A percentile compares a stretch with the other conserved stretches of the same genome.
phyloP scores from a whole-genome alignment of 2,888 invertebrate genomes.

The Gymnocheta viridis region DNA sequence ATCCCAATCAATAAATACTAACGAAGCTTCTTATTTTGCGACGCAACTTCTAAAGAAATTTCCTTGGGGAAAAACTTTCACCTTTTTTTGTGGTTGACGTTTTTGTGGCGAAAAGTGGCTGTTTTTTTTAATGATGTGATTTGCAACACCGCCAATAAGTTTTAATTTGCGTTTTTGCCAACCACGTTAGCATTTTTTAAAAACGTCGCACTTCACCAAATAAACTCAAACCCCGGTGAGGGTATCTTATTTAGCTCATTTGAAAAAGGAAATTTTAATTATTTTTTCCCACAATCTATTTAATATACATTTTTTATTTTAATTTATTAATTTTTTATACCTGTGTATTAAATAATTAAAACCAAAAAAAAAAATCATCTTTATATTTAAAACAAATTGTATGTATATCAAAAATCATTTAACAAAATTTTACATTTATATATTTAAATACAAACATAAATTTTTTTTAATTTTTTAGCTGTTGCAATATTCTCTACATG shows the following conservation, averaged over 20 bases:
- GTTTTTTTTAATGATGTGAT: too few relatives aligned
- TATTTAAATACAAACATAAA: conserved; percentile 55
- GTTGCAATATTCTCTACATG: conserved; percentile 67
- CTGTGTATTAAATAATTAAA: conserved; percentile 40
- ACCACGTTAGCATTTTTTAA: too few relatives aligned
- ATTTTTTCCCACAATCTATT: conserved; percentile 19
- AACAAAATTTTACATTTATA: conserved; percentile 61
- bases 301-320: conserved; percentile 18
- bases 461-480: conserved; percentile 63
- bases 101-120: too few relatives aligned
- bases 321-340: conserved; percentile 49
- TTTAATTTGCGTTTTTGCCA: too few relatives aligned
- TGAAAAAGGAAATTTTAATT: conserved; percentile 23
- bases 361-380: conserved; percentile 30
- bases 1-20: neutral
- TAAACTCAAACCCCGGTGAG: too few relatives aligned
- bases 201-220: too few relatives aligned
- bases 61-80: neutral
- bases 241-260: conserved; percentile 17
- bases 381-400: conserved; percentile 60
- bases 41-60: neutral
- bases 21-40: neutral
- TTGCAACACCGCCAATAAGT: too few relatives aligned
- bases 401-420: conserved; percentile 65
- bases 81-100: too few relatives aligned